Conservation (phyloP, 1,140 invertebrate species). For the Cydia strobilella region DNA sequence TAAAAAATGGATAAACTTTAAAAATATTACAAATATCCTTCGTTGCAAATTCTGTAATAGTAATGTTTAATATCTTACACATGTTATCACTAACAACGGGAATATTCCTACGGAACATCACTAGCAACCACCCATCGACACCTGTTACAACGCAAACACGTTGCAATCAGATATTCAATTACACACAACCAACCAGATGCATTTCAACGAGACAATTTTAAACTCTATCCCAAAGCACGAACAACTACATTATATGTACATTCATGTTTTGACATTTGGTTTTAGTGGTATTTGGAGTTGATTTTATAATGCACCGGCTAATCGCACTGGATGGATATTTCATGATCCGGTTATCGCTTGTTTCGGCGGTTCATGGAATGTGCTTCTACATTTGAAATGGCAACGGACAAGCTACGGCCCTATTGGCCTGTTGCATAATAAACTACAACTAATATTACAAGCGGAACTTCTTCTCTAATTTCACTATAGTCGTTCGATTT, state of each 20-base stretch:
- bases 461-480: too few relatives aligned
- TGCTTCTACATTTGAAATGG: background rate
- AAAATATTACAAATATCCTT: too few relatives aligned
- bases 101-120: background rate
- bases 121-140: slow-evolving; percentile 49
- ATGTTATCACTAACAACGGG: background rate
- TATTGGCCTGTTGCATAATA: too few relatives aligned
- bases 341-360: background rate
- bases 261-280: slow-evolving; percentile 1
- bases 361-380: background rate
- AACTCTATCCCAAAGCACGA: background rate
- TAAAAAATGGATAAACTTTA: too few relatives aligned
- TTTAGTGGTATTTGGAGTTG: background rate
- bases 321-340: background rate
- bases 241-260: background rate
- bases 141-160: slow-evolving; percentile 58
- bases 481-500: too few relatives aligned
- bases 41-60: too few relatives aligned
- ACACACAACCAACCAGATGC: slow-evolving; percentile 33
- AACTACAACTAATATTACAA: too few relatives aligned
- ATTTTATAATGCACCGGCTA: slow-evolving; percentile 1
- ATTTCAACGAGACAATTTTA: background rate
- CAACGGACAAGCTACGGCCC: background rate
- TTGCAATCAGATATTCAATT: slow-evolving; percentile 70
- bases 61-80: too few relatives aligned